Base-by-base conservation (phyloP, 2,888 invertebrate genomes). In the Diaprepes abbreviatus region DNA sequence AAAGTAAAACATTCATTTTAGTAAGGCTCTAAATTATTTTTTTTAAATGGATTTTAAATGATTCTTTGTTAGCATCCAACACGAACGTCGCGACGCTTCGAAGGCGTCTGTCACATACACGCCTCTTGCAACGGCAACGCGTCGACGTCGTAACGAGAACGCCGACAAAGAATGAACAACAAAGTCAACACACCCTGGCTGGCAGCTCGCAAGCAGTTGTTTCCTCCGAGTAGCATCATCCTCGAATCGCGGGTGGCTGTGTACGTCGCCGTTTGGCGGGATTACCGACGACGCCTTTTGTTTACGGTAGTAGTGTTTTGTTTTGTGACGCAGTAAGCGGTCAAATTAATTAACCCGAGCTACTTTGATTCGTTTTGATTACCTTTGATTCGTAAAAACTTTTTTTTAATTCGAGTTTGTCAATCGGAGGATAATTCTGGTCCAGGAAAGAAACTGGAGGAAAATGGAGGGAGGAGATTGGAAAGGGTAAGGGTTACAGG, bases 161-260 rank as follows among this genome's bases (percentile, higher is more conserved):
- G 33, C 24, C 40, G 43, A 38, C 31, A 64, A 60, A 66, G 65
- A 70, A 67, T 54, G 65, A 65, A 70, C 65, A 65, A 65, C 65
- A 70, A 65, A 70, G 50, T 66, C 45, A 66, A 65, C 65, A 70
- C 70, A 65, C 69, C 69, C 64, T 45, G 69, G 57, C 38, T 31
- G 57, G 62, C 48, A 48, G 64, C 64, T 64, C 40, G 58, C 21
- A 40, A 33, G 45, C 62, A 48, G 43, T 58, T 58, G 50, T 57
- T 35, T 64, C 58, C 64, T 58, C 50, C 52, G 52, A 28, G 57
- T 45, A 35, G 65, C 31, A 50, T 21, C 48, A 48, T 48, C 45
- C 36, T 57, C 57, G 54, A 52, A 59, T 50, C 62, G 62, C 35
- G 59, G 43, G 66, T 58, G 40, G 66, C 59, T 40, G 57, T 58